Conservation (phyloP, 1,140 invertebrate species). For the Laupala kohalensis region DNA sequence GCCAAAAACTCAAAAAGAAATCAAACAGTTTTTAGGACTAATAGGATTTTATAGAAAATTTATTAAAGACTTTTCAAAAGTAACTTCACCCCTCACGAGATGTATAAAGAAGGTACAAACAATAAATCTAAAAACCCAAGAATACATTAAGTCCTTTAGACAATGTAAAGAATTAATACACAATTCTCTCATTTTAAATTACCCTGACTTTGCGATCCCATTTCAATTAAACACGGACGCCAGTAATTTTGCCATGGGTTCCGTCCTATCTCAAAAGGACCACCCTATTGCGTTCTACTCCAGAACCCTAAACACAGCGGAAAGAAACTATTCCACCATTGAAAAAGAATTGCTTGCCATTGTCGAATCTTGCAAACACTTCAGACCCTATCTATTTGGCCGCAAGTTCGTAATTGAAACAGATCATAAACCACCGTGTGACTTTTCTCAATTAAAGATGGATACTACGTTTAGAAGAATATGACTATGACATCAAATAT, state of each 20-base stretch:
- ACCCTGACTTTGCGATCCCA: slow-evolving; percentile 16
- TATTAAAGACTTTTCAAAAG: slow-evolving; percentile 21
- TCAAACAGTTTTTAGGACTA: slow-evolving; percentile 27
- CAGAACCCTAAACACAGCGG: slow-evolving; percentile 16
- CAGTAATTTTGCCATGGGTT: slow-evolving; percentile 15
- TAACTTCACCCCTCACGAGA: slow-evolving; percentile 23
- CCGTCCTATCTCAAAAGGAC: slow-evolving; percentile 16
- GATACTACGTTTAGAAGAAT: slow-evolving; percentile 23
- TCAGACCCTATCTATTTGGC: slow-evolving; percentile 23
- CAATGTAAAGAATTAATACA: slow-evolving; percentile 12
- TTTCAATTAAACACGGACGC: slow-evolving; percentile 19
- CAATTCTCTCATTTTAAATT: slow-evolving; percentile 12
- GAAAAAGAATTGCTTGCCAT: slow-evolving; percentile 17
- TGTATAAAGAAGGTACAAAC: slow-evolving; percentile 20
- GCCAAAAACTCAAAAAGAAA: slow-evolving; percentile 22
- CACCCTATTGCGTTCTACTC: slow-evolving; percentile 13
- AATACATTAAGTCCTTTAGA: slow-evolving; percentile 12
- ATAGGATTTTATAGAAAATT: slow-evolving; percentile 26
- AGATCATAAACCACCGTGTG: slow-evolving; percentile 18
- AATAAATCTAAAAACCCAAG: slow-evolving; percentile 14
- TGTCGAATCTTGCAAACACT: slow-evolving; percentile 23
- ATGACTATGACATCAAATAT: slow-evolving; percentile 22
- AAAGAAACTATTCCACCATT: slow-evolving; percentile 18
- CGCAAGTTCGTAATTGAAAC: slow-evolving; percentile 24
- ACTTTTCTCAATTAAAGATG: slow-evolving; percentile 29